phyloP scores from a whole-genome alignment of 2,113 vertebrate genomes.

The Sminthopsis crassicaudata region DNA sequence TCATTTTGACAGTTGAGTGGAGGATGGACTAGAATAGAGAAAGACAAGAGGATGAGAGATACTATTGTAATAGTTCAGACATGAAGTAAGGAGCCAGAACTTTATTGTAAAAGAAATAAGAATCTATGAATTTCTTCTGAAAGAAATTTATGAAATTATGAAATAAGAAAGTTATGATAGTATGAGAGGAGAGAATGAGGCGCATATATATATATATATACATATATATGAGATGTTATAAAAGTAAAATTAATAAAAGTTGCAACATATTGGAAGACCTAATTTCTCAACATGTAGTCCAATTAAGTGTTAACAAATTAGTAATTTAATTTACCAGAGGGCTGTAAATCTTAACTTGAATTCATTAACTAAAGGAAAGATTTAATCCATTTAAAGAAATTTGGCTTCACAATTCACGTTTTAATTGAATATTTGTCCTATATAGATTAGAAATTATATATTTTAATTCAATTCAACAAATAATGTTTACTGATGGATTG shows the following conservation, averaged over 20 bases:
- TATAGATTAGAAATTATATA: not conserved
- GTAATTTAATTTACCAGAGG: not conserved
- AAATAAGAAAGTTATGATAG: not conserved
- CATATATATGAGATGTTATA: not conserved
- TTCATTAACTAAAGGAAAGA: slow-evolving; percentile 13
- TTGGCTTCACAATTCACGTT: slow-evolving; percentile 7
- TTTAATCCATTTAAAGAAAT: slow-evolving; percentile 6
- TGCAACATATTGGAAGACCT: not conserved
- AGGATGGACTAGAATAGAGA: not conserved
- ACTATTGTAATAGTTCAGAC: too few relatives aligned
- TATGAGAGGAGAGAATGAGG: too few relatives aligned
- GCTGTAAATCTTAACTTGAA: slow-evolving; percentile 45
- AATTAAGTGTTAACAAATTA: slow-evolving; percentile 16
- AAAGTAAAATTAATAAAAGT: not conserved
- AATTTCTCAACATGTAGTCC: not conserved
- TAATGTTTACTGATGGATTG: not conserved
- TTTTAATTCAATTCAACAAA: not conserved
- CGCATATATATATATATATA: too few relatives aligned
- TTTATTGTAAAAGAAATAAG: not conserved
- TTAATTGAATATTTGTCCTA: not conserved
- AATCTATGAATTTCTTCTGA: not conserved
- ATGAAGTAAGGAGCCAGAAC: not conserved
- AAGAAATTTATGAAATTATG: too few relatives aligned
- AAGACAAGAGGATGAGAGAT: not conserved
- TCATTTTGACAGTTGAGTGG: not conserved